Conservation (phyloP, 2,113 vertebrate species). For the Hemiprocne comata region DNA sequence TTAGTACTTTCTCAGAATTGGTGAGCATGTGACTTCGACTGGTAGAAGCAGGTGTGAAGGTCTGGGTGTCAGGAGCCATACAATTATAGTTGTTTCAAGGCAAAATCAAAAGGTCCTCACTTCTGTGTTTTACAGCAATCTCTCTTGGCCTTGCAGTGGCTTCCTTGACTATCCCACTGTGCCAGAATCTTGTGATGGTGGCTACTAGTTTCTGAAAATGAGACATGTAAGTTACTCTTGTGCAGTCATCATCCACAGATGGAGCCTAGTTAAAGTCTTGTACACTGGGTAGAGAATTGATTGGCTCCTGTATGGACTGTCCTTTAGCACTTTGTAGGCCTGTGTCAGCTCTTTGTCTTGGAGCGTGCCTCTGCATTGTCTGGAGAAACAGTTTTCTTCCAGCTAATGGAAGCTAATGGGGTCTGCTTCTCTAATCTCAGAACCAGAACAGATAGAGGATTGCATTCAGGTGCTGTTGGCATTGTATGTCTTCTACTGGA, state of each 20-base stretch:
- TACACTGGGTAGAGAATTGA: neutral
- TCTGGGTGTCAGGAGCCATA: neutral
- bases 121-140: neutral
- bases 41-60: neutral
- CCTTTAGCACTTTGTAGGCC: neutral
- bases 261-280: neutral
- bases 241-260: neutral
- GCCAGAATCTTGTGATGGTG: neutral
- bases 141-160: neutral
- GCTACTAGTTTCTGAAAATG: neutral
- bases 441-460: rapidly evolving
- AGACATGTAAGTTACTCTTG: neutral
- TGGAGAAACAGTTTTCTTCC: neutral
- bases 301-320: rapidly evolving
- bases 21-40: neutral
- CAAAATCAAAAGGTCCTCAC: neutral
- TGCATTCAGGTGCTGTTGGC: neutral
- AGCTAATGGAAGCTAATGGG: neutral
- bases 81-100: neutral
- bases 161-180: neutral
- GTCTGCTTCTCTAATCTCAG: neutral
- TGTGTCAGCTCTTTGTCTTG: neutral
- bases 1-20: neutral
- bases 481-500: neutral
- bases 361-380: neutral